phyloP scores from a whole-genome alignment of 1,140 invertebrate genomes.

The Drosophila watanabei region DNA sequence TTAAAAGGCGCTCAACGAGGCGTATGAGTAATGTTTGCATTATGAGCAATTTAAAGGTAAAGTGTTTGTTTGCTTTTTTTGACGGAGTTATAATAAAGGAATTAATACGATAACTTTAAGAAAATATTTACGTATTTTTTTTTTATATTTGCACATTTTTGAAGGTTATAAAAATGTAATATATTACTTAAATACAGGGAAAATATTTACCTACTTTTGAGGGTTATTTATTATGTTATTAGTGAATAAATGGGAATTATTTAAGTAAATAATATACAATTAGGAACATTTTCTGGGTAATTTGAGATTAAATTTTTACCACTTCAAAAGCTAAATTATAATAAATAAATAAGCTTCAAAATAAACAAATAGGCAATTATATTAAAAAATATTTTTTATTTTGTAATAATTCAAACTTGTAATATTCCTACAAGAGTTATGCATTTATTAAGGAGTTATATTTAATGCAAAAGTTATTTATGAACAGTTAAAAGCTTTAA shows the following conservation, averaged over 20 bases:
- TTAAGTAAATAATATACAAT: neutral
- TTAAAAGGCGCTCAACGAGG: conserved; percentile 45
- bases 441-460: neutral
- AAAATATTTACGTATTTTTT: neutral
- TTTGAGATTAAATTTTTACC: too few relatives aligned
- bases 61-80: neutral
- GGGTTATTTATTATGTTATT: neutral
- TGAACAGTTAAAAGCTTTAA: neutral
- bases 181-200: neutral
- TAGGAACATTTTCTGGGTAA: neutral
- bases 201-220: too few relatives aligned
- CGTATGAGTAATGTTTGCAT: conserved; percentile 41
- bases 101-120: neutral
- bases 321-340: neutral
- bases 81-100: neutral
- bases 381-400: neutral
- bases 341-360: neutral
- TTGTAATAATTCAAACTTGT: neutral
- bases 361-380: neutral
- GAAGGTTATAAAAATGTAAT: neutral
- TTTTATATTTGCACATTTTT: neutral
- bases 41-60: conserved; percentile 1
- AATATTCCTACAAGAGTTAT: rapidly evolving
- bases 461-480: neutral
- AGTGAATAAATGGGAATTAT: neutral